phyloP scores from a whole-genome alignment of 2,797 vertebrate genomes.

The Balearica regulorum region DNA sequence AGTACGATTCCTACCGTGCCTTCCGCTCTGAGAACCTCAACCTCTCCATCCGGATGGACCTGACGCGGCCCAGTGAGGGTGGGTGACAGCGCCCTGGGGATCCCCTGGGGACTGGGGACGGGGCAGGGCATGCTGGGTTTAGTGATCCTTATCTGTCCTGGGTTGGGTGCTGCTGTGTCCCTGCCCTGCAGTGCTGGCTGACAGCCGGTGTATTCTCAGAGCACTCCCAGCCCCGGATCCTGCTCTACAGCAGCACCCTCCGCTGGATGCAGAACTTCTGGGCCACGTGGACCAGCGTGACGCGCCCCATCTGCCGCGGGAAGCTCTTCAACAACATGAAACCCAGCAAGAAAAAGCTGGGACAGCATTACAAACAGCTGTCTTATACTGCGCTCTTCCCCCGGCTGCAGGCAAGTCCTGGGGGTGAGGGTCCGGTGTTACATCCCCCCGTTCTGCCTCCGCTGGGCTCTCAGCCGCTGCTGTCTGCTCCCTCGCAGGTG shows the following conservation, averaged over 20 bases:
- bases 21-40: constrained; percentile 98
- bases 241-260: constrained; percentile 96
- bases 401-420: constrained; percentile 84
- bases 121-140: not conserved
- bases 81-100: not conserved
- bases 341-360: constrained; percentile 92
- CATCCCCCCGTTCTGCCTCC: not conserved
- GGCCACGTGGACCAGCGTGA: constrained; percentile 95
- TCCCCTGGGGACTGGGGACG: rapidly evolving
- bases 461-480: not conserved
- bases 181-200: not conserved
- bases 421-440: rapidly evolving
- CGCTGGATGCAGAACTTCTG: constrained; percentile 99
- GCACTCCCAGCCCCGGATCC: constrained; percentile 85
- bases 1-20: constrained; percentile 95
- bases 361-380: constrained; percentile 97
- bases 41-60: constrained; percentile 94
- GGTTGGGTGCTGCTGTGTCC: not conserved
- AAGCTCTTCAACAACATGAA: constrained; percentile 94
- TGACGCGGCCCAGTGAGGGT: constrained; percentile 85
- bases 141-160: not conserved
- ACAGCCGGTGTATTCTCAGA: constrained; percentile 70
- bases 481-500: constrained; percentile 75
- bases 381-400: constrained; percentile 94
- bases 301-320: constrained; percentile 94